A percentile compares a stretch with the other conserved stretches of the same genome.
Evolutionary conservation across 23 tunicate species (phyloP).

Genomic region (Halocynthia aurantium): DNA sequence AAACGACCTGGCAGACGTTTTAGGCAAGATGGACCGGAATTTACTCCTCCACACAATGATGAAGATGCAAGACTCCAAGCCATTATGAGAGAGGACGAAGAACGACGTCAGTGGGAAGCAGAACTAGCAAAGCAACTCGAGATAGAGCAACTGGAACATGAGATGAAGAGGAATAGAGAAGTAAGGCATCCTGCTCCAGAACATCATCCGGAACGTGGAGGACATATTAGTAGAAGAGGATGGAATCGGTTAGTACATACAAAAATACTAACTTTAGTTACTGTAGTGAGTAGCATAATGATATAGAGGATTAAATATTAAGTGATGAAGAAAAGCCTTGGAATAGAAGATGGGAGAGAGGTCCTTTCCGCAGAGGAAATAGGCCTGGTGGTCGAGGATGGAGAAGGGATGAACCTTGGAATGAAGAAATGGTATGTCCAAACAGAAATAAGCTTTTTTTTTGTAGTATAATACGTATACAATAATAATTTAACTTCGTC

Average conservation of each 20-base stretch:
- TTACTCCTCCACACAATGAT: not conserved
- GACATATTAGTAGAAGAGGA: not conserved
- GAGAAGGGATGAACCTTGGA: slow-evolving; percentile 23
- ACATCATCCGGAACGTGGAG: not conserved
- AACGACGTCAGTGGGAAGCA: slow-evolving; percentile 58
- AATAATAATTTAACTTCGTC: too few relatives aligned
- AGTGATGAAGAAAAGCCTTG: too few relatives aligned
- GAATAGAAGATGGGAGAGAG: too few relatives aligned
- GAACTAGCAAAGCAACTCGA: slow-evolving; percentile 42
- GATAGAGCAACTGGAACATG: slow-evolving; percentile 22
- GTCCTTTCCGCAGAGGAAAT: not conserved
- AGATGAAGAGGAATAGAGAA: not conserved
- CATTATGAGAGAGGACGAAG: slow-evolving; percentile 50
- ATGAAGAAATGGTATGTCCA: slow-evolving; percentile 29
- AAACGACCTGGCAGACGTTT: not conserved
- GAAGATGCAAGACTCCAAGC: slow-evolving; percentile 47
- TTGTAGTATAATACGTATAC: not conserved
- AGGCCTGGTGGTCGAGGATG: slow-evolving; percentile 1
- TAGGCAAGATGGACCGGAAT: too few relatives aligned
- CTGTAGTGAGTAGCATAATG: too few relatives aligned
- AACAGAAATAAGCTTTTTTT: not conserved
- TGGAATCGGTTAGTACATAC: not conserved
- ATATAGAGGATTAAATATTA: too few relatives aligned
- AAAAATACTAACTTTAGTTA: not conserved
- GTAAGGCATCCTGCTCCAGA: not conserved